Evolutionary conservation across 2,797 vertebrate species (phyloP), one percentile per base, ranked within the genome.

Genomic region (Dendrocincla tyrannina): DNA sequence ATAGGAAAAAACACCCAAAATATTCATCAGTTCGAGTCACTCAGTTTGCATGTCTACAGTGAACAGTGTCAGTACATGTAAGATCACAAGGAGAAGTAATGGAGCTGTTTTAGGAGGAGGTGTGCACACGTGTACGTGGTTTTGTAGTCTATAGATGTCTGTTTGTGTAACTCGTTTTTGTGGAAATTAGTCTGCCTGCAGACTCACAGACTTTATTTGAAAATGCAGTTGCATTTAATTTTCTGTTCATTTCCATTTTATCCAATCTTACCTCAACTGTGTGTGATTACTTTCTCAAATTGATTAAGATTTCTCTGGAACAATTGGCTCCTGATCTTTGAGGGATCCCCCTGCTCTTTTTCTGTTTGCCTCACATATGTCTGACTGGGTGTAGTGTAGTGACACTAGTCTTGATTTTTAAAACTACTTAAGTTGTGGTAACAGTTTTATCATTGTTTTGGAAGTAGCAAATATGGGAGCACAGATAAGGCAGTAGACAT

Each of bases 91-190:
- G 39, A 60, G 56, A 78, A 5, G 2, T 13, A 33, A 33, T 67
- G 47, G 33, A 28, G 6, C 7, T 63, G 4, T 66, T 92, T 75
- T 60, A 28, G 55, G 52, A 79, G 42, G 24, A 82, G 24, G 7
- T 33, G 4, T 28, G 52, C 22, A 19, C 7, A 5, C 20, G 4
- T 39, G 2, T 33, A 7, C 0, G 0, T 66, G 4, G 3, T 13
- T 91, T 89, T 80, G 12, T 78, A 7, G 10, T 35, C 23, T 72
- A 14, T 18, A 25, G 60, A 20, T 56, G 12, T 46, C 17, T 10
- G 1, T 66, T 46, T 46, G 7, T 56, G 3, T 44, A 49, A 49
- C 23, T 73, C 1, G 0, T 46, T 89, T 90, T 37, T 73, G 37
- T 79, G 56, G 33, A 55, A 88, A 56, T 93, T 30, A 44, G 18